Evolutionary conservation across 2,113 vertebrate genomes (phyloP).

Genomic region (Noturus placidus): DNA sequence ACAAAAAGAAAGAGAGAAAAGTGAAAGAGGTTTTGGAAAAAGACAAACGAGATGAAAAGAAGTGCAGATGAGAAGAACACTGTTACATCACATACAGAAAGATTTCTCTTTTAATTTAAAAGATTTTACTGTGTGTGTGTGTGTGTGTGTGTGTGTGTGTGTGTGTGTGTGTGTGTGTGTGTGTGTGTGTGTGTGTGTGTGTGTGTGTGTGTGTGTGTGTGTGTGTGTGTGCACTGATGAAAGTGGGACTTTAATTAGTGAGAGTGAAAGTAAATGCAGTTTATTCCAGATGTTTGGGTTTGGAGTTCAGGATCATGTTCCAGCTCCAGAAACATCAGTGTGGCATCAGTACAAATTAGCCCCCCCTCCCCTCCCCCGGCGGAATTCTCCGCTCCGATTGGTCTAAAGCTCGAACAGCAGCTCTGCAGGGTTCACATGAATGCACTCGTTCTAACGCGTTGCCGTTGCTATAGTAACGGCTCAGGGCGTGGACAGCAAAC

Average conservation of each 20-base stretch:
- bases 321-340: neutral
- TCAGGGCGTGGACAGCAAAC: too few relatives aligned
- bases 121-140: neutral
- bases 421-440: too few relatives aligned
- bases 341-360: neutral
- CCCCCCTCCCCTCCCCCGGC: too few relatives aligned
- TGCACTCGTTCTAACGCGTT: too few relatives aligned
- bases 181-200: neutral
- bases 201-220: neutral
- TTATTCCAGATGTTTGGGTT: slow-evolving; percentile 1
- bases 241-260: slow-evolving; percentile 10
- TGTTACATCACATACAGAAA: neutral
- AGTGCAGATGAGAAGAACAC: too few relatives aligned
- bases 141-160: too few relatives aligned
- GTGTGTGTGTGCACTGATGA: slow-evolving; percentile 9
- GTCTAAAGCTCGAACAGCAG: neutral
- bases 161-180: neutral
- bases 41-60: too few relatives aligned
- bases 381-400: neutral
- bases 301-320: neutral
- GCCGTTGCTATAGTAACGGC: neutral
- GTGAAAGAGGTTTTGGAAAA: neutral
- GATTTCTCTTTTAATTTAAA: neutral
- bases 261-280: neutral
- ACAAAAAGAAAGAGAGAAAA: too few relatives aligned